These are phyloP conservation scores for Charaxes varanes DNA, from an alignment of 1,140 invertebrate species.

Conservation along the genomic window DNA sequence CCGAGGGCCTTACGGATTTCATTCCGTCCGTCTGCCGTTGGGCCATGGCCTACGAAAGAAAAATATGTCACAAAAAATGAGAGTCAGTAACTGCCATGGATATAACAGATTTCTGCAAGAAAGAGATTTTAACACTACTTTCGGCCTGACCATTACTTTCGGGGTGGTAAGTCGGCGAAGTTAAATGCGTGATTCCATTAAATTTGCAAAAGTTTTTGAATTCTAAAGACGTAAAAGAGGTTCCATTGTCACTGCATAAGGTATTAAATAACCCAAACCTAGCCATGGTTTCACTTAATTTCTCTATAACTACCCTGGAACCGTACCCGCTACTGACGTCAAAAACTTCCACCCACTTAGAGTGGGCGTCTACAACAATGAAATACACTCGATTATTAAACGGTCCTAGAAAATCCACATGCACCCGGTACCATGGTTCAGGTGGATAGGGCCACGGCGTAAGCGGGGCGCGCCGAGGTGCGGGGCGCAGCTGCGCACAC, in stretches of 20 bases:
- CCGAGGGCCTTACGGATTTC: too few species aligned
- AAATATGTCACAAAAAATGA: too few species aligned
- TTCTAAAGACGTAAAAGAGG: slow-evolving; percentile 3
- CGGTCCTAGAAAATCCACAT: slow-evolving; percentile 25
- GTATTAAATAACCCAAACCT: slow-evolving; percentile 1
- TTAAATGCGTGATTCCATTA: slow-evolving; percentile 6
- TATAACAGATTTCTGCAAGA: too few species aligned
- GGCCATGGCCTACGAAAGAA: too few species aligned
- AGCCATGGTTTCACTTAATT: slow-evolving; percentile 3
- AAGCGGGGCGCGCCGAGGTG: neutral
- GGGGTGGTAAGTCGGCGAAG: slow-evolving; percentile 6
- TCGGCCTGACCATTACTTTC: slow-evolving; percentile 11
- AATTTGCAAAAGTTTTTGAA: slow-evolving; percentile 7
- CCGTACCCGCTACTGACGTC: slow-evolving; percentile 5
- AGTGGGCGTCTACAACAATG: slow-evolving; percentile 23
- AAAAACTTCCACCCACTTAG: slow-evolving; percentile 23
- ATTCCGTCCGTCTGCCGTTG: too few species aligned
- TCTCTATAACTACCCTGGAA: slow-evolving; percentile 7
- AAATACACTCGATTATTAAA: slow-evolving; percentile 19
- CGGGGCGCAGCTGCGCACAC: slow-evolving; percentile 3
- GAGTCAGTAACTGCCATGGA: too few species aligned
- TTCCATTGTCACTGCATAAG: slow-evolving; percentile 12
- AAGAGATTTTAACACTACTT: slow-evolving; percentile 13
- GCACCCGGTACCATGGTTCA: slow-evolving; percentile 17
- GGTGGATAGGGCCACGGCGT: slow-evolving; percentile 18